Conservation (phyloP, 1,140 invertebrate species). For the Schmidtea mediterranea region DNA sequence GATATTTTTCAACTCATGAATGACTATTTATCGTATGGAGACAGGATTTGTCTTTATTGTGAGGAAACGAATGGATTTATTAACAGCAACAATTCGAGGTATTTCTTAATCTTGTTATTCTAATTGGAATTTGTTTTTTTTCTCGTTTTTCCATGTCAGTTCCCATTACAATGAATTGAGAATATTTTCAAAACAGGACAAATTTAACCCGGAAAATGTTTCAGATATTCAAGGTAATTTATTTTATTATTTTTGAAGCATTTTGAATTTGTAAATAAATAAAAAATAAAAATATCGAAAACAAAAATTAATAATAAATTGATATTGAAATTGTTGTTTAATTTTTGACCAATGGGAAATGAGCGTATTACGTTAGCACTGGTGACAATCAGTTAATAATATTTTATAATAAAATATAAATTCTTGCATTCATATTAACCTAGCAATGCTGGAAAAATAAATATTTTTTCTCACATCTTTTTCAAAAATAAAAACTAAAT, state of each 20-base stretch:
- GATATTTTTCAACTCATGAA: constrained; percentile 4
- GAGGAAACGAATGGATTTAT: constrained; percentile 25
- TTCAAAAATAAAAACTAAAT: too few species aligned
- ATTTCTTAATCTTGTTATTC: constrained; percentile 5
- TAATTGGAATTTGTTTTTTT: not conserved
- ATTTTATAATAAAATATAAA: too few species aligned
- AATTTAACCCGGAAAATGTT: constrained; percentile 10
- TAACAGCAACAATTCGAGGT: constrained; percentile 23
- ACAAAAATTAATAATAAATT: too few species aligned
- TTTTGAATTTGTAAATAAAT: too few species aligned
- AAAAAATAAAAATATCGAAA: too few species aligned
- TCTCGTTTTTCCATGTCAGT: constrained; percentile 12
- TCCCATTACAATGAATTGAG: constrained; percentile 15
- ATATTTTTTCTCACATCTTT: too few species aligned
- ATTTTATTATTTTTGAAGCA: not conserved
- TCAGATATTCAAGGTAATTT: not conserved
- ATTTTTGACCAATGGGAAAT: too few species aligned
- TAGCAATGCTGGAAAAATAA: too few species aligned
- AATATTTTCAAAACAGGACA: constrained; percentile 15
- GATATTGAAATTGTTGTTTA: too few species aligned
- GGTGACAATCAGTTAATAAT: too few species aligned
- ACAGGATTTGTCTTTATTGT: constrained; percentile 22
- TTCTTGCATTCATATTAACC: too few species aligned
- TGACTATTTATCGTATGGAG: constrained; percentile 18
- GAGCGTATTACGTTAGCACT: too few species aligned